Evolutionary conservation across 2,797 vertebrate species (phyloP).

Genomic region (Synaphobranchus kaupii): DNA sequence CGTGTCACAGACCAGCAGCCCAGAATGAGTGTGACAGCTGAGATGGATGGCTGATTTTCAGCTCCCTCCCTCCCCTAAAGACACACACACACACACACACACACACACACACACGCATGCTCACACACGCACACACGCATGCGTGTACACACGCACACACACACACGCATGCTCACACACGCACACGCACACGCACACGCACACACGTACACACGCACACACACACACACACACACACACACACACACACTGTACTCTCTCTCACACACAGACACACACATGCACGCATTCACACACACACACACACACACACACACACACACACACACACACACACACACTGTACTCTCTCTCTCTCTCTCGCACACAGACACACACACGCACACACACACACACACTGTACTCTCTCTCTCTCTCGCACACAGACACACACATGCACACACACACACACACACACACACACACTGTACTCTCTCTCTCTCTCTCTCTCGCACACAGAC

Average conservation of each 20-base stretch:
- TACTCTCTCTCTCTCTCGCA: slow-evolving; percentile 38
- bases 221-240: not conserved
- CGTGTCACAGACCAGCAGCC: slow-evolving; percentile 46
- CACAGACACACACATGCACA: not conserved
- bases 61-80: no score
- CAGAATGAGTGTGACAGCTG: slow-evolving; percentile 65
- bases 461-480: slow-evolving; percentile 5
- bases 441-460: not conserved
- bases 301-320: slow-evolving; percentile 1
- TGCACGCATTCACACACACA: slow-evolving; percentile 5
- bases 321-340: slow-evolving; percentile 38
- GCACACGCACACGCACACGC: not conserved
- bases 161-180: not conserved
- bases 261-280: slow-evolving; percentile 7
- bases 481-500: no score
- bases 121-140: not conserved
- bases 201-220: not conserved
- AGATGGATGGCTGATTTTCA: slow-evolving; percentile 52
- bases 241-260: slow-evolving; percentile 4
- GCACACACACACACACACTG: no score
- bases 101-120: not conserved
- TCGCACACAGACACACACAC: not conserved
- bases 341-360: slow-evolving; percentile 36
- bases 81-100: not conserved
- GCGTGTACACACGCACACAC: not conserved